phyloP scores from a whole-genome alignment of 2,888 invertebrate genomes.

The Oscheius sp. region DNA sequence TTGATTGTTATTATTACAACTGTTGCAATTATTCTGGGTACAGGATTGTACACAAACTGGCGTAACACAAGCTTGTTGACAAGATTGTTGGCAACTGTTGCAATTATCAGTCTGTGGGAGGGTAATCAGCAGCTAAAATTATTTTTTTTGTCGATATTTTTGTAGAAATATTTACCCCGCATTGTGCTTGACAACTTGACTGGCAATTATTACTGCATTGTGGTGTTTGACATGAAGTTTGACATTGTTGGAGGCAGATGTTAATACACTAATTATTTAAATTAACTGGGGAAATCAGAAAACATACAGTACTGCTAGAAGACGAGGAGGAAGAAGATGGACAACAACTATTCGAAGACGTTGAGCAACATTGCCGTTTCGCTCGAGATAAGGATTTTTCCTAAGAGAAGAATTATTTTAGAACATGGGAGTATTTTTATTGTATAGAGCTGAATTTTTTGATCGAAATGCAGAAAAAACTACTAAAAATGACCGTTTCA shows the following conservation, averaged over 20 bases:
- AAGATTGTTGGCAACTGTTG: conserved; percentile 24
- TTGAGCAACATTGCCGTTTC: conserved; percentile 33
- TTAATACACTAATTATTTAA: conserved; percentile 5
- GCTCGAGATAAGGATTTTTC: conserved; percentile 12
- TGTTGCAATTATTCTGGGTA: conserved; percentile 24
- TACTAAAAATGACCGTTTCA: no score
- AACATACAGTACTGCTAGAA: not conserved
- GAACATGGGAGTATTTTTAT: no score
- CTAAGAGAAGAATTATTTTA: not conserved
- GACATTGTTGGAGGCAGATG: conserved; percentile 23
- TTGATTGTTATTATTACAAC: conserved; percentile 1
- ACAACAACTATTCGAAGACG: conserved; percentile 25
- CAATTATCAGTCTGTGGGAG: conserved; percentile 7
- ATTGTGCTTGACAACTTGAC: conserved; percentile 25
- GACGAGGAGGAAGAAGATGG: conserved; percentile 6
- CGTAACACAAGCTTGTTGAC: conserved; percentile 24
- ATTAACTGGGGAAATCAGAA: no score
- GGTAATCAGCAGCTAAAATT: conserved; percentile 1
- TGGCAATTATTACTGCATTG: conserved; percentile 18
- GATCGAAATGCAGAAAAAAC: no score
- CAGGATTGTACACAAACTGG: conserved; percentile 26
- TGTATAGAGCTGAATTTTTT: no score
- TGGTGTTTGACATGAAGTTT: conserved; percentile 8
- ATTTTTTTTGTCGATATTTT: not conserved
- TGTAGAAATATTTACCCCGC: conserved; percentile 5